These are phyloP conservation scores for Dromiciops gliroides DNA, from an alignment of 2,113 vertebrate genomes.

Conservation along the genomic window DNA sequence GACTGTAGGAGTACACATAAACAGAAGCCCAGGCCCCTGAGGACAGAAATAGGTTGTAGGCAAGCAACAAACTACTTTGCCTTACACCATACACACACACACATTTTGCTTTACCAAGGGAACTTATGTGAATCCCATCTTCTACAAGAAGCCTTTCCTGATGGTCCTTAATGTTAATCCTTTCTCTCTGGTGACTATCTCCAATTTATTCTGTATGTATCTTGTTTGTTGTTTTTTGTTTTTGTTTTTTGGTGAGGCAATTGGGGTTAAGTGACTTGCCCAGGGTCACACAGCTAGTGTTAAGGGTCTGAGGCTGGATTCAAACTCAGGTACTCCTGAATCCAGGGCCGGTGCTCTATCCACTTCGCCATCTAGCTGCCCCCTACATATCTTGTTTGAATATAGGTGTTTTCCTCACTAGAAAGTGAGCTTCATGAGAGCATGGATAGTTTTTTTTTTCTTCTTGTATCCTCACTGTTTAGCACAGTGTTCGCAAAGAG, in stretches of 20 bases:
- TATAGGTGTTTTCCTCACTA: background rate
- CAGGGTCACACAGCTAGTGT: no score
- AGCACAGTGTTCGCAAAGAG: background rate
- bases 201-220: background rate
- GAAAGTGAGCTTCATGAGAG: background rate
- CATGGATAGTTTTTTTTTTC: no score
- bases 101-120: background rate
- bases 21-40: background rate
- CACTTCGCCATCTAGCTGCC: no score
- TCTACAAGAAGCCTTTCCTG: background rate
- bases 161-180: background rate
- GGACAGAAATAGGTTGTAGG: background rate
- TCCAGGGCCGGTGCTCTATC: no score
- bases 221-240: no score
- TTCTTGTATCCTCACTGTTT: background rate
- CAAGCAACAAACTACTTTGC: no score
- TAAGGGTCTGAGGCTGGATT: no score
- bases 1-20: background rate
- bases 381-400: background rate
- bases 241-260: no score
- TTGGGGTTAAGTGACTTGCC: no score
- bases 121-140: background rate
- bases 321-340: no score
- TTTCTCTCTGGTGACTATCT: background rate
- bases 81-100: background rate